A percentile compares a stretch with the other conserved stretches of the same genome.
Conservation (phyloP, 2,888 invertebrate species). For the Brachyptera putata region DNA sequence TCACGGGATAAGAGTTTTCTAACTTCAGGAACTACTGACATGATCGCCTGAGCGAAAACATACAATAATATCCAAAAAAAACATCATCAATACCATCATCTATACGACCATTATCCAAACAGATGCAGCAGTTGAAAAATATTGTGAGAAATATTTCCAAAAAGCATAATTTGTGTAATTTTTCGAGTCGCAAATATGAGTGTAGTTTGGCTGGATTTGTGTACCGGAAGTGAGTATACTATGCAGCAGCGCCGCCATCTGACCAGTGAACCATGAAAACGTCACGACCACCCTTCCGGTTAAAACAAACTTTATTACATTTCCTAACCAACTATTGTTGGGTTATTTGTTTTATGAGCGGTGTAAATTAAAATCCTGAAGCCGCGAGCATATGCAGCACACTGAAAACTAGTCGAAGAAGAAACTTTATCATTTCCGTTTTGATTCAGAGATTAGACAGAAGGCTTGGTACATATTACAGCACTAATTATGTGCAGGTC, state of each 20-base stretch:
- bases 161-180: too few species aligned
- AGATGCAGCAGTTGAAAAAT: too few species aligned
- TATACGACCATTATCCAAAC: too few species aligned
- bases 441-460: too few species aligned
- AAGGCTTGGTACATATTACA: too few species aligned
- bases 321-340: conserved; percentile 18
- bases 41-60: too few species aligned
- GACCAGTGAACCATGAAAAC: conserved; percentile 24
- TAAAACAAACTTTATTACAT: conserved; percentile 6
- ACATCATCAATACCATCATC: too few species aligned
- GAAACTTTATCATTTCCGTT: conserved; percentile 13
- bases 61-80: too few species aligned
- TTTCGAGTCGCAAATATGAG: background rate
- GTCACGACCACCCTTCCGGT: conserved; percentile 28
- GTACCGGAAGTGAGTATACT: conserved; percentile 6
- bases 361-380: conserved; percentile 3
- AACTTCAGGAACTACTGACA: too few species aligned
- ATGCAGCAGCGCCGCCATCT: conserved; percentile 5
- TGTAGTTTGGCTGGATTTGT: background rate
- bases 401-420: background rate
- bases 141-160: too few species aligned
- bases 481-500: too few species aligned
- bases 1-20: too few species aligned
- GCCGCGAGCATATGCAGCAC: conserved; percentile 1
- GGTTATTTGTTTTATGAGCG: conserved; percentile 12